Evolutionary conservation across 2,888 invertebrate genomes (phyloP), one percentile per base, ranked within the genome.

Genomic region (Hipparchia sbordonii): DNA sequence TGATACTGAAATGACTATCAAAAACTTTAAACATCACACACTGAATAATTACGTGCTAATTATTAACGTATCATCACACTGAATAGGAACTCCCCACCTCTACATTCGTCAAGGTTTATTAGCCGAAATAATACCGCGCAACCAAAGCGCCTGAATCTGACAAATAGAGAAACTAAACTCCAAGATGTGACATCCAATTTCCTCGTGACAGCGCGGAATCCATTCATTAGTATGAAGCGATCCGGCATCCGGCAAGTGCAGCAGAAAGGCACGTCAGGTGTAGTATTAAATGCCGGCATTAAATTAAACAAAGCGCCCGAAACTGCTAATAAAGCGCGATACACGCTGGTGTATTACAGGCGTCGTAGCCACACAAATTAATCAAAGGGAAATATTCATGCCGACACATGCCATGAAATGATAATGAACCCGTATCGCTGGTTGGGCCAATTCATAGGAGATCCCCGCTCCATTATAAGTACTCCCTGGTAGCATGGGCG

Each of bases 341-440:
- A 72, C 72, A 62, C 69, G 13, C 69, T 33, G 70, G 70, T 70
- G 74, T 72, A 71, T 74, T 74, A 74, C 72, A 57, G 60, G 74
- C 76, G 72, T 76, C 76, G 72, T 69, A 66, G 71, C 76, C 87
- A 82, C 87, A 85, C 88, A 88, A 89, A 92, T 92, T 92, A 91
- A 92, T 92, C 92, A 92, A 90, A 92, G 90, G 84, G 92, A 92
- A 92, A 92, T 92, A 92, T 92, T 92, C 90, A 92, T 90, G 90
- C 87, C 88, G 88, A 92, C 92, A 91, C 90, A 91, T 90, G 90
- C 91, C 90, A 90, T 91, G 90, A 89, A 91, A 91, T 90, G 87
- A 90, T 91, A 91, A 92, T 92, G 91, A 91, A 91, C 89, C 83
- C 84, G 82, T 85, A 86, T 88, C 81, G 84, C 81, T 77, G 74